These are phyloP conservation scores for Heliangelus exortis DNA, from an alignment of 2,797 vertebrate genomes.

Conservation along the genomic window DNA sequence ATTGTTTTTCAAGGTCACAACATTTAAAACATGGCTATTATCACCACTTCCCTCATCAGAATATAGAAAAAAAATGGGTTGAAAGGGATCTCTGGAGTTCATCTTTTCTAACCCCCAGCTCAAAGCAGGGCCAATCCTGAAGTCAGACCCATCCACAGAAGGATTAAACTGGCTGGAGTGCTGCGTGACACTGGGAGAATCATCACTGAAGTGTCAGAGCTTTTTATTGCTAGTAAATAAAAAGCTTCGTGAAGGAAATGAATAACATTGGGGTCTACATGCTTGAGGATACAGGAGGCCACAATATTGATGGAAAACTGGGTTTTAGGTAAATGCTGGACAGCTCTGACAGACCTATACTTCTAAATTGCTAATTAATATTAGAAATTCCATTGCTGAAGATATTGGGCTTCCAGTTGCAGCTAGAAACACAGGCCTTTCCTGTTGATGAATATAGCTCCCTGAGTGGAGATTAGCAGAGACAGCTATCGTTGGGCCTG, in stretches of 20 bases:
- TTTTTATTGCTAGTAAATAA: background rate
- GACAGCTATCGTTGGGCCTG: constrained; percentile 34
- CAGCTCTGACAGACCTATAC: background rate
- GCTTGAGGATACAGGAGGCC: background rate
- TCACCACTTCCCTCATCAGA: background rate
- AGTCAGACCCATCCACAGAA: background rate
- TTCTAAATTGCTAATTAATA: constrained; percentile 17
- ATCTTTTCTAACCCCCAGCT: background rate
- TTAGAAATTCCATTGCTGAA: background rate
- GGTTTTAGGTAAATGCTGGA: background rate
- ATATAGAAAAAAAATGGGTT: background rate
- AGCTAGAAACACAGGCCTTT: constrained; percentile 6
- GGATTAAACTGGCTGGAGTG: background rate
- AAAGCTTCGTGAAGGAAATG: background rate
- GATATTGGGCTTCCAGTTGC: constrained; percentile 20
- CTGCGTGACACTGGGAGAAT: background rate
- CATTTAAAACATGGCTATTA: background rate
- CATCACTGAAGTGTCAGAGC: background rate
- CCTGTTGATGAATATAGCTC: constrained; percentile 33
- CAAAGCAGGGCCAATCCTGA: background rate
- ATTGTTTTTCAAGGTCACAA: background rate
- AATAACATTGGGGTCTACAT: fast-evolving
- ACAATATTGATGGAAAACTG: background rate
- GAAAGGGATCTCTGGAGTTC: background rate
- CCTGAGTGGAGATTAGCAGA: constrained; percentile 54